Base-by-base conservation (phyloP, 2,888 invertebrate species). In the Leucozona laternaria region DNA sequence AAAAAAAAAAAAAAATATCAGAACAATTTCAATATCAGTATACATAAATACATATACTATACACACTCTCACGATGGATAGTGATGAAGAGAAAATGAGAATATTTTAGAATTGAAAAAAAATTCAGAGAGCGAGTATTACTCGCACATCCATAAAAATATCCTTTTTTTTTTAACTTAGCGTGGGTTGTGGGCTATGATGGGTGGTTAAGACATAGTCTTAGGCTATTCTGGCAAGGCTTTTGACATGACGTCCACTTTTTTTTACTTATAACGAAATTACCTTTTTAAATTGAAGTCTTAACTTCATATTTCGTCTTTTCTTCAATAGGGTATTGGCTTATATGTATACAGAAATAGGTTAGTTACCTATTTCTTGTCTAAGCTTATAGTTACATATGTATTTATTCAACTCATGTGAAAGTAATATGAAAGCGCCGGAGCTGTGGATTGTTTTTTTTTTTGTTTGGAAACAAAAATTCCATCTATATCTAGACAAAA, bases 221-320 rank as follows among this genome's bases (percentile, higher is more conserved):
- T 40, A 40, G 15, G 40, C 40, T 40, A 40, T 40, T 40, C n/a
- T 43, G n/a, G 43, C 43, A n/a, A 15, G 7, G 43, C 43, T 43
- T 43, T n/a, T 43, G 45, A 8, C 17, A 17, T 45, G 17, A 17
- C 17, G 43, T 43, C 43, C 40, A 66, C 71, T 75, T 78, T 81
- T 78, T 81, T 70, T 55, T 75, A 70, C 75, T 75, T 81, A 78
- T 78, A 86, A 76, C 70, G 73, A 66, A 81, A 82, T 81, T 86
- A 78, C 70, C 28, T 80, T 48, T 78, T 78, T 78, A 78, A 78
- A 81, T 78, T 78, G 81, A 73, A 78, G 53, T 71, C 79, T n/a
- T 43, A n/a, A 40, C 0, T n/a, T 43, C n/a, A n/a, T 43, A 2
- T 43, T 43, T 43, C 8, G 11, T 17, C n/a, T n/a, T 4, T 25